Evolutionary conservation across 2,113 vertebrate genomes (phyloP), one percentile per base, ranked within the genome.

Genomic region (Nycticebus coucang): DNA sequence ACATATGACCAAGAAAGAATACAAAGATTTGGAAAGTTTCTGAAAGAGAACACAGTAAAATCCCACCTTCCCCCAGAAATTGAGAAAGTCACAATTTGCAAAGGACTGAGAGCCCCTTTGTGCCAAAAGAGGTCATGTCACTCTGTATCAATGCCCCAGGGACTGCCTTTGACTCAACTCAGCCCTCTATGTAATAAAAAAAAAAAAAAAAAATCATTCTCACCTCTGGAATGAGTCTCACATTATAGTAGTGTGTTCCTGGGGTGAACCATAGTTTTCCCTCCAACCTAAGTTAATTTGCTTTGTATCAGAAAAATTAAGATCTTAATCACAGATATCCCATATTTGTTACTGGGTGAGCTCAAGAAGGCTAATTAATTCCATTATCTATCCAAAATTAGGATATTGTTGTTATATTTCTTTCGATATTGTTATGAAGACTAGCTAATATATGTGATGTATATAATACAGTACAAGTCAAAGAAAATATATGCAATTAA

Each of bases 1-100:
- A 96, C 89, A 95, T 92, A 97, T 45, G 87, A 80, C 79, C 33
- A 78, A 37, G 81, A 57, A 96, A 88, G 94, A 94, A 95, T 26
- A 92, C 60, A 91, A 83, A 87, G 83, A 78, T 26, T 84, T 66
- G 30, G 50, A 35, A 85, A 64, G 30, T 53, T 87, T 3, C 82
- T 84, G 18, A 91, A 66, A 77, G 37, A 77, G 66, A 91, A 57
- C 33, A n/a, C 68, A 35, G 41, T 53, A 81, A 91, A 97, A 71
- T 50, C 2, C 8, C 19, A 71, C 3, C 60, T 85, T 79, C 1
- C 4, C 15, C 0, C 5, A 77, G 83, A 94, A 89, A 17, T 30
- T 79, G 22, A 86, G 62, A 41, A 41, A 37, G 17, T 37, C 64
- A 69, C 5, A 59, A 41, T 18, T 62, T 83, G 12, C 37, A 5